Evolutionary conservation across 1,140 invertebrate species (phyloP).

Genomic region (Aporrectodea caliginosa): DNA sequence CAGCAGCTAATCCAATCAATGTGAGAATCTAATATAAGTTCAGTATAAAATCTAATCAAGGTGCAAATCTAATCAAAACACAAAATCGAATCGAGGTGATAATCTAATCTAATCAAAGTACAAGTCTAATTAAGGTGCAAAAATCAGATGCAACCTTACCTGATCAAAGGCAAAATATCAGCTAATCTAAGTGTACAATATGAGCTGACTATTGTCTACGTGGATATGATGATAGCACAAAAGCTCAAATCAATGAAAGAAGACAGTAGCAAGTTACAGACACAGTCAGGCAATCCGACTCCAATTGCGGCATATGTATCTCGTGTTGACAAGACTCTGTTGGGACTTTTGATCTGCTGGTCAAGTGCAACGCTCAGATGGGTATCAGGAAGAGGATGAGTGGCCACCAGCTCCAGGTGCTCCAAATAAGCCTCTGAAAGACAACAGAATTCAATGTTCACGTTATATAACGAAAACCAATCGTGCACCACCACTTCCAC

Average conservation of each 20-base stretch:
- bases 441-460: conserved; percentile 10
- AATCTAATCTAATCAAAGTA: too few species aligned
- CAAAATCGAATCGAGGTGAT: too few species aligned
- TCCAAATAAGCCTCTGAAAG: conserved; percentile 24
- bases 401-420: conserved; percentile 29
- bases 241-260: not conserved
- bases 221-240: not conserved
- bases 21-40: too few species aligned
- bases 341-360: conserved; percentile 58
- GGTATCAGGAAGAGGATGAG: conserved; percentile 38
- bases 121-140: too few species aligned
- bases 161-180: too few species aligned
- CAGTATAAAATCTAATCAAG: too few species aligned
- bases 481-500: not conserved
- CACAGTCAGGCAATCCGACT: conserved; percentile 61
- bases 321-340: conserved; percentile 56
- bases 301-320: conserved; percentile 57
- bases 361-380: conserved; percentile 40
- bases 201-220: too few species aligned
- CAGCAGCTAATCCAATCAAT: too few species aligned
- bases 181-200: too few species aligned
- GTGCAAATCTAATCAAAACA: too few species aligned
- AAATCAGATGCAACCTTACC: too few species aligned
- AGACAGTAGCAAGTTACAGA: not conserved
- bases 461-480: not conserved